These are phyloP conservation scores for Cylindroiulus punctatus DNA, from an alignment of 2,888 invertebrate species.

Conservation along the genomic window DNA sequence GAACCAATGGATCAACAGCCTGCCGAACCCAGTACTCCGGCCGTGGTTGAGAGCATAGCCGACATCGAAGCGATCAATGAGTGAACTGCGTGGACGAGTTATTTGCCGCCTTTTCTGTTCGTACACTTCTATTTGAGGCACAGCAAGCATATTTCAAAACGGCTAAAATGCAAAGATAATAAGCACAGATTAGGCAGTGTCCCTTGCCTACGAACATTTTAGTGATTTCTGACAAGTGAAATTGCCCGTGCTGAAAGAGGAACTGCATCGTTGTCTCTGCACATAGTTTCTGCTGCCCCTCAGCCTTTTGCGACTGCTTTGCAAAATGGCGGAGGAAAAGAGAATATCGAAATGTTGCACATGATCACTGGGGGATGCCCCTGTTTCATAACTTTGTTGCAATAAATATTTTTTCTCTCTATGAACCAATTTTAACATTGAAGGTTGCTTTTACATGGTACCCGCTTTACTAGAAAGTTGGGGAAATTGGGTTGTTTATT, in stretches of 20 bases:
- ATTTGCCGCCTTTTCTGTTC: neutral
- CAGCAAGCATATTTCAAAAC: neutral
- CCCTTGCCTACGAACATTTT: neutral
- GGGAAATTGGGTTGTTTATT: no score
- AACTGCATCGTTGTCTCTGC: neutral
- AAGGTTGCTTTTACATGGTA: no score
- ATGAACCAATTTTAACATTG: neutral
- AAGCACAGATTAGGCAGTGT: neutral
- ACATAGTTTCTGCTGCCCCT: neutral
- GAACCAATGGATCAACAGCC: neutral
- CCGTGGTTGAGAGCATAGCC: neutral
- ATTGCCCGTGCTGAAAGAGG: neutral
- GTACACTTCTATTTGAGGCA: neutral
- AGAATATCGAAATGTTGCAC: neutral
- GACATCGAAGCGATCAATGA: neutral
- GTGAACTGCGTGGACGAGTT: neutral
- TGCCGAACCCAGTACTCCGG: neutral
- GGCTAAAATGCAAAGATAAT: neutral
- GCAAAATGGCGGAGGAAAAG: neutral
- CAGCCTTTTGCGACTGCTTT: neutral
- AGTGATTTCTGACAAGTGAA: neutral
- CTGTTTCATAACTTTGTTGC: neutral
- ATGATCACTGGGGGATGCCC: neutral
- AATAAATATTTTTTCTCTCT: neutral
- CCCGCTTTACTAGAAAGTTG: no score